Conservation (phyloP, 2,888 invertebrate genomes). For the Exephanes ischioxanthus region DNA sequence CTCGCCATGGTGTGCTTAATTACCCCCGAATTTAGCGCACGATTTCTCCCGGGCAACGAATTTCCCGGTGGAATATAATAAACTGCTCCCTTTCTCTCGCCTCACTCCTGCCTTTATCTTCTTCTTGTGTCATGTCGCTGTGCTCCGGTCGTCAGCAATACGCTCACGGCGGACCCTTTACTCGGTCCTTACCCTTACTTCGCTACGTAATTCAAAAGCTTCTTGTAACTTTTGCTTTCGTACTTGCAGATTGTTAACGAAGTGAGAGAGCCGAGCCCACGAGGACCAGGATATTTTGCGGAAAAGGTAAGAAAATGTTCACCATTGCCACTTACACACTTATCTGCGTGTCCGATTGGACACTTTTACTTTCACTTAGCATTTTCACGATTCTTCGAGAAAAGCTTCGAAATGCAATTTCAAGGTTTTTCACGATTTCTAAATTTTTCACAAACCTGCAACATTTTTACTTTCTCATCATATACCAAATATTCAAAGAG, state of each 20-base stretch:
- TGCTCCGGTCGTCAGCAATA: constrained; percentile 21
- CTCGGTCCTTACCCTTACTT: constrained; percentile 48
- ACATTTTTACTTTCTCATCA: too few relatives aligned
- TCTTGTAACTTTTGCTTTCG: constrained; percentile 73
- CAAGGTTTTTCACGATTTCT: too few relatives aligned
- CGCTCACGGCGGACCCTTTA: constrained; percentile 48
- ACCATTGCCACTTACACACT: not conserved
- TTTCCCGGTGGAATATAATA: constrained; percentile 71
- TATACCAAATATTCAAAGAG: too few relatives aligned
- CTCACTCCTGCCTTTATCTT: constrained; percentile 1
- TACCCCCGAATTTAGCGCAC: constrained; percentile 65
- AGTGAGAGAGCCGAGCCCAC: constrained; percentile 54
- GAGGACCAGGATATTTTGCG: constrained; percentile 31
- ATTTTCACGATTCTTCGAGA: not conserved
- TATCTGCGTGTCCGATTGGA: not conserved
- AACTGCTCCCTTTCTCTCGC: constrained; percentile 61
- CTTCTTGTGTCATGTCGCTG: constrained; percentile 32
- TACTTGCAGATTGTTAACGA: constrained; percentile 73
- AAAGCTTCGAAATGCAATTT: not conserved
- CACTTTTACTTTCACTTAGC: constrained; percentile 9
- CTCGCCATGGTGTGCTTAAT: constrained; percentile 62
- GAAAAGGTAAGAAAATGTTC: constrained; percentile 1
- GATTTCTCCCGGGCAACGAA: constrained; percentile 63
- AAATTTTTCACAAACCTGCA: too few relatives aligned
- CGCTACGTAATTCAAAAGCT: constrained; percentile 69